Evolutionary conservation across 1,140 invertebrate genomes (phyloP), one percentile per base, ranked within the genome.

Genomic region (Drosophila jambulina): DNA sequence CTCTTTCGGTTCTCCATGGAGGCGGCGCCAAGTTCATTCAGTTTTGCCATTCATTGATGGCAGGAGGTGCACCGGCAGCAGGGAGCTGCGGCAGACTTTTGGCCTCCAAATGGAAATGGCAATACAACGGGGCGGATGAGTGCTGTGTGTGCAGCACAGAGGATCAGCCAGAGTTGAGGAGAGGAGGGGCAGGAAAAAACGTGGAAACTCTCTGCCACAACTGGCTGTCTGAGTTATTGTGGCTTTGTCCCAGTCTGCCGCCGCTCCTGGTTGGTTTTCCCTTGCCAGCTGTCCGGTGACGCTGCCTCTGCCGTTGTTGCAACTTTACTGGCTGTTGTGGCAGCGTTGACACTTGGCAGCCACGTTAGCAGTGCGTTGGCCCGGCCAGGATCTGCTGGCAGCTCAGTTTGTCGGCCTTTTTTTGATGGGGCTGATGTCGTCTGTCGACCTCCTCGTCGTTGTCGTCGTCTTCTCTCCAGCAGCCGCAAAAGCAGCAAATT

Each of bases 391-490:
- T 78, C 75, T 63, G 61, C 38, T 59, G 72, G 72, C 64, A 38
- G 71, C 68, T 72, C 83, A 70, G 79, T 86, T 82, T 87, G 79
- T 82, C 83, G 80, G 83, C 80, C 83, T 86, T 85, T 87, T 86
- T 85, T 87, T 86, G 83, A 86, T 87, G 83, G 82, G 78, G 12
- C 62, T 42, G 34, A 13, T 46, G 27, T 68, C 42, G 49, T 77
- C 49, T 76, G 74, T 51, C 71, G 72, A 74, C 71, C 59, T 71
- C 48, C 17, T 48, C 48, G n/a, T 42, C 46, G n/a, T 21, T 13
- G 32, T 34, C 10, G 10, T 21, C 10, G n/a, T 57, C 21, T 43
- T 23, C 36, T 45, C 42, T 63, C 60, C 60, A 62, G 59, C 59
- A 53, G 19, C 19, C 17, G 48, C 48, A 49, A 49, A 56, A 48